Evolutionary conservation across 2,888 invertebrate genomes (phyloP).

Genomic region (Allygus modestus): DNA sequence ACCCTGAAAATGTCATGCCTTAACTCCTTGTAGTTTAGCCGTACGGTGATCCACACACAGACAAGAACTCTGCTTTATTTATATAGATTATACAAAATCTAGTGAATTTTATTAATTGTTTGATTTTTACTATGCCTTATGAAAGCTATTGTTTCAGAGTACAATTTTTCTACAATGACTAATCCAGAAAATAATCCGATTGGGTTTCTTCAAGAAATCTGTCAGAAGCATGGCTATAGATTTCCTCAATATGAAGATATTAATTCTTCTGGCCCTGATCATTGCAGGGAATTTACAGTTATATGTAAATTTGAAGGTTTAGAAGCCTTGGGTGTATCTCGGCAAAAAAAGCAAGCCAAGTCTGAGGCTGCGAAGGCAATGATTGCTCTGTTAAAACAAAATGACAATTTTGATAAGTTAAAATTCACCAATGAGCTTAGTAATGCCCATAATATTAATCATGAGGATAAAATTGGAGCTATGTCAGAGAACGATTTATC

Average conservation of each 20-base stretch:
- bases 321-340: background rate
- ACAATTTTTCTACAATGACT: background rate
- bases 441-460: background rate
- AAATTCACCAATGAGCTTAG: background rate
- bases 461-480: background rate
- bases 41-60: too few relatives aligned
- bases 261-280: background rate
- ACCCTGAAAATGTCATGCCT: too few relatives aligned
- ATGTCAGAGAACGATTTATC: too few relatives aligned
- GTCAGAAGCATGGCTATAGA: background rate
- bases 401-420: background rate
- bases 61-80: too few relatives aligned
- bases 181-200: background rate
- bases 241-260: background rate
- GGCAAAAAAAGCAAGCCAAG: conserved; percentile 32
- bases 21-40: too few relatives aligned
- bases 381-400: background rate
- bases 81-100: too few relatives aligned
- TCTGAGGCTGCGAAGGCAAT: conserved; percentile 23
- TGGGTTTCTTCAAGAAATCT: conserved; percentile 16
- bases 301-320: background rate
- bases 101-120: too few relatives aligned
- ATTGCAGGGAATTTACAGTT: background rate
- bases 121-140: too few relatives aligned
- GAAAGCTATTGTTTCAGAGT: conserved; percentile 4